Evolutionary conservation across 2,113 vertebrate genomes (phyloP).

Genomic region (Martes martes): DNA sequence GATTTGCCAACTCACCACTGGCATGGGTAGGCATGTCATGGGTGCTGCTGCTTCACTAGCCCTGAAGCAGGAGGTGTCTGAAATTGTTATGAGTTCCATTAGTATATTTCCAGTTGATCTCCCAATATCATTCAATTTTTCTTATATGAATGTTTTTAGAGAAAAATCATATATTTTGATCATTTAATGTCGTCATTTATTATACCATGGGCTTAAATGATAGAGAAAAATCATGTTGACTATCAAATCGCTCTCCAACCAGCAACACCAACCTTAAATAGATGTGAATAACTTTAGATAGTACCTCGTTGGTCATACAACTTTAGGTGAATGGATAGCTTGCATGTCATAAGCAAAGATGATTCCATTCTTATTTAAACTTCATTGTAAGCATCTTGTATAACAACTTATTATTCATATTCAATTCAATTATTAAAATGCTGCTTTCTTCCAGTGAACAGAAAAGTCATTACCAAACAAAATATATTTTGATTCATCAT

Average conservation of each 20-base stretch:
- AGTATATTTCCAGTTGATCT: neutral
- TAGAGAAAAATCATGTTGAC: neutral
- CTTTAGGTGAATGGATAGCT: neutral
- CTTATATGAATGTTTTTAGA: neutral
- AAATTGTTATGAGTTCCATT: neutral
- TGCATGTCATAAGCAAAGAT: neutral
- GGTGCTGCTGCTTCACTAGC: neutral
- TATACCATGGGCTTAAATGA: neutral
- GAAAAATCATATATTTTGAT: neutral
- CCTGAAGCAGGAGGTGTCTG: neutral
- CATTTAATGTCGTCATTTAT: neutral
- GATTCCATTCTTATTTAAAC: neutral
- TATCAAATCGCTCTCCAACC: neutral
- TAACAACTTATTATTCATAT: neutral
- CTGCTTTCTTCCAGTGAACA: neutral
- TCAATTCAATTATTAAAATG: constrained; percentile 11
- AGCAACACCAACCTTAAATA: neutral
- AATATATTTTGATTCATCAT: neutral
- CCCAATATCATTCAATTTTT: neutral
- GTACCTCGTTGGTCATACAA: neutral
- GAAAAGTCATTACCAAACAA: constrained; percentile 15
- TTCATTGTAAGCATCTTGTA: neutral
- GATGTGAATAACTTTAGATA: neutral
- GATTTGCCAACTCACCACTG: neutral
- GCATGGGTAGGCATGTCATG: neutral